Evolutionary conservation across 2,113 vertebrate species (phyloP).

Genomic region (Clarias gariepinus): DNA sequence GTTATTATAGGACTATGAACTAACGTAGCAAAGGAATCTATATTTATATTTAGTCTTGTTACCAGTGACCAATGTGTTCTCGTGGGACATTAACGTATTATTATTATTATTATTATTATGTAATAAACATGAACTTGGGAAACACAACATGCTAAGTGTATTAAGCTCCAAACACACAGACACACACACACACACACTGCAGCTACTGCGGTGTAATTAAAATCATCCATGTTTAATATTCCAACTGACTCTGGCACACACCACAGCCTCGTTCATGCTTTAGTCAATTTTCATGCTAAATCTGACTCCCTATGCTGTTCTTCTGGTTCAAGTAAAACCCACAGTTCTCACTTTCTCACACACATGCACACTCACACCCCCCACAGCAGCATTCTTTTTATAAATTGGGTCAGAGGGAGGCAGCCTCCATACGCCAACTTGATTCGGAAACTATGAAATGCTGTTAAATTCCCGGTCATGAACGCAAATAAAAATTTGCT

Average conservation of each 20-base stretch:
- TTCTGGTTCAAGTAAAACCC: not conserved
- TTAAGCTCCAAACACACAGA: not conserved
- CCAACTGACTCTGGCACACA: not conserved
- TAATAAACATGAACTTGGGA: conserved; percentile 47
- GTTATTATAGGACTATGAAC: conserved; percentile 26
- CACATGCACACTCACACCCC: conserved; percentile 7
- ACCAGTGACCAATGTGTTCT: conserved; percentile 47
- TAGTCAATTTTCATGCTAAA: conserved; percentile 27
- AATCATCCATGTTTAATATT: conserved; percentile 1
- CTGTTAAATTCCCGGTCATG: not conserved
- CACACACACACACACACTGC: not conserved
- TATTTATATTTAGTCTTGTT: conserved; percentile 55
- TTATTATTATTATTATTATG: not conserved
- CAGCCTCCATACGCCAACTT: not conserved
- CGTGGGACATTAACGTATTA: conserved; percentile 32
- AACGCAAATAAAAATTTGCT: not conserved
- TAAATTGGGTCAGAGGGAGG: not conserved
- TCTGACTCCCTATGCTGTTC: not conserved
- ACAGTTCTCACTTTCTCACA: not conserved
- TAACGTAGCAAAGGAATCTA: conserved; percentile 46
- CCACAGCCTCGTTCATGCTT: not conserved
- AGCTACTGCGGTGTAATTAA: not conserved
- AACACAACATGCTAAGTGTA: not conserved
- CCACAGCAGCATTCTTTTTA: not conserved
- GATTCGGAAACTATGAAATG: not conserved